Conservation (phyloP, 2,888 invertebrate species). For the Kryphioiulus occultus region DNA sequence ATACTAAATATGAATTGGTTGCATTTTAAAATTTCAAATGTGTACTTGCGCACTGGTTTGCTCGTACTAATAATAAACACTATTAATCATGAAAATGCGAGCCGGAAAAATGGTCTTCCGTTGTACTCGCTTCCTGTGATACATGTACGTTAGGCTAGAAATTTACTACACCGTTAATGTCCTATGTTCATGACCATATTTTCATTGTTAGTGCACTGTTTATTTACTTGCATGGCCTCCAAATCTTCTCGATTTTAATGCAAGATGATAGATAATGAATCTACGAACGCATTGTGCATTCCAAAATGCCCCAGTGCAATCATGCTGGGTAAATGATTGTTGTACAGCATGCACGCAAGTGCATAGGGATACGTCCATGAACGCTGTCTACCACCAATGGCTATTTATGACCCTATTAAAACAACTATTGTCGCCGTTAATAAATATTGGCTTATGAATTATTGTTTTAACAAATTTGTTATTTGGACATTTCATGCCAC, state of each 20-base stretch:
- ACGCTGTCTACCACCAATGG: not conserved
- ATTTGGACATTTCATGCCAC: conserved; percentile 24
- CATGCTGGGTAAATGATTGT: not conserved
- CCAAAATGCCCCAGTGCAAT: not conserved
- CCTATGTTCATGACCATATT: not conserved
- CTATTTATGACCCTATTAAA: conserved; percentile 13
- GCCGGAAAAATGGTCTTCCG: not conserved
- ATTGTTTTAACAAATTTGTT: conserved; percentile 39
- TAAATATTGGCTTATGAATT: conserved; percentile 32
- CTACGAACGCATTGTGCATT: not conserved
- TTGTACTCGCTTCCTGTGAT: too few species aligned
- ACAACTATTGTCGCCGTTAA: conserved; percentile 2
- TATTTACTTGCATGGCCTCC: not conserved
- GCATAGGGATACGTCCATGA: not conserved
- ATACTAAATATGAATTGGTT: too few species aligned
- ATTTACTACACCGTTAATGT: not conserved
- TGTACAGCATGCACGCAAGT: not conserved
- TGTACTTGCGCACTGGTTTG: too few species aligned
- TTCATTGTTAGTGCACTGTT: not conserved
- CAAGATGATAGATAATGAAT: not conserved
- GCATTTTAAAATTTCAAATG: too few species aligned
- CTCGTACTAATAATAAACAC: too few species aligned
- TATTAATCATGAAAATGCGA: not conserved
- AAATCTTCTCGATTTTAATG: not conserved
- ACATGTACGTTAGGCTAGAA: not conserved